phyloP scores from a whole-genome alignment of 2,113 vertebrate genomes.

The Baryphthengus martii region DNA sequence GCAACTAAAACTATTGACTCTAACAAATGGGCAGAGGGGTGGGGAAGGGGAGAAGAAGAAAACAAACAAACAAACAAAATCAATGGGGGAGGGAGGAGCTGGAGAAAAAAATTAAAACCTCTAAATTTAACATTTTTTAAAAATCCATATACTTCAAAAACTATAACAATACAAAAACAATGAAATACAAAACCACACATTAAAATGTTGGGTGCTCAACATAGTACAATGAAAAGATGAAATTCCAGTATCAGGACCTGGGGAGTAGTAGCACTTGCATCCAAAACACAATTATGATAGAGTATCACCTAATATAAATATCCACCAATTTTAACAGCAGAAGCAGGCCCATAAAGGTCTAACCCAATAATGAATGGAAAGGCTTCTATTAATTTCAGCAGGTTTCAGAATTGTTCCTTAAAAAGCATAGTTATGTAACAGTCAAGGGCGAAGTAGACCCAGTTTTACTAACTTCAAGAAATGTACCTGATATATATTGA shows the following conservation, averaged over 20 bases:
- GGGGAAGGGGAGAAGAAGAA: neutral
- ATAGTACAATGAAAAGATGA: neutral
- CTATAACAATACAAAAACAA: neutral
- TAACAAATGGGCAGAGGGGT: neutral
- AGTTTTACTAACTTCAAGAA: constrained; percentile 25
- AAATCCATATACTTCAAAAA: neutral
- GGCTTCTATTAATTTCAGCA: neutral
- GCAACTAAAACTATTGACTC: neutral
- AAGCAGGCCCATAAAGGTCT: neutral
- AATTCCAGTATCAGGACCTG: neutral
- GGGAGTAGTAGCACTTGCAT: neutral
- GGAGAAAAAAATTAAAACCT: neutral
- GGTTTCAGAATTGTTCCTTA: neutral
- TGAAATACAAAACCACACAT: neutral
- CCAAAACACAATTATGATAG: neutral
- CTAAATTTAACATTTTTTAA: neutral
- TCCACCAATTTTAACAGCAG: neutral
- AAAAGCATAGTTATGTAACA: neutral
- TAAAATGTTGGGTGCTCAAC: neutral
- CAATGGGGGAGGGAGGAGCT: neutral
- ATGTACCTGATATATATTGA: constrained; percentile 96
- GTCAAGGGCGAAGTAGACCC: neutral
- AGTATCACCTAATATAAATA: neutral
- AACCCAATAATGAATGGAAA: neutral
- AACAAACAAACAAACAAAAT: too few relatives aligned